phyloP scores from a whole-genome alignment of 2,797 vertebrate species.

The Gambusia yucatana region DNA sequence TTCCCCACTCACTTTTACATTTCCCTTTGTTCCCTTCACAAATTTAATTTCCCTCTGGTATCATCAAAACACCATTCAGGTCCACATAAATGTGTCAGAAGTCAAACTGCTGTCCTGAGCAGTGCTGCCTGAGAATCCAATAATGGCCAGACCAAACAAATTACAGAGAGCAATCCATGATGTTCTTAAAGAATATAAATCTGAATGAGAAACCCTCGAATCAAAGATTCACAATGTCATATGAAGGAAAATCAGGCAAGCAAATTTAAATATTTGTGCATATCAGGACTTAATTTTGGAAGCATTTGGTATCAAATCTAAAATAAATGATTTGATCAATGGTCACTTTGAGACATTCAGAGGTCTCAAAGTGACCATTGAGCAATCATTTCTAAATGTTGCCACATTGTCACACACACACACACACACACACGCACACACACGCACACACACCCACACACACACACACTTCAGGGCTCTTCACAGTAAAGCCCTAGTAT shows the following conservation, averaged over 20 bases:
- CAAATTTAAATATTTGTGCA: background rate
- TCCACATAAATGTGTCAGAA: slow-evolving; percentile 1
- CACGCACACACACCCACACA: background rate
- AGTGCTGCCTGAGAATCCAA: background rate
- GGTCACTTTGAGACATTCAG: background rate
- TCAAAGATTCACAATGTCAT: background rate
- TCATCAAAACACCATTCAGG: background rate
- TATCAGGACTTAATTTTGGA: background rate
- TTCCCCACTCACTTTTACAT: background rate
- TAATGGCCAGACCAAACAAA: background rate
- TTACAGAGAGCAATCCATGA: background rate
- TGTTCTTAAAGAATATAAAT: background rate
- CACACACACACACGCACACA: background rate
- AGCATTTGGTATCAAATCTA: background rate
- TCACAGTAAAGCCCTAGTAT: background rate
- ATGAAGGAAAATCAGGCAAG: background rate
- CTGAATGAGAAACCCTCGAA: background rate
- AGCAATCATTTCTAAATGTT: background rate
- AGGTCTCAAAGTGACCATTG: background rate
- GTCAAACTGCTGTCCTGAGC: background rate
- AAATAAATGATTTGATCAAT: background rate
- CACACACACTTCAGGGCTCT: background rate
- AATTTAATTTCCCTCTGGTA: background rate
- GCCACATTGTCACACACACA: background rate
- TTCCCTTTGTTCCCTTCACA: background rate